Evolutionary conservation across 2,797 vertebrate genomes (phyloP).

Genomic region (Naso thynnoides): DNA sequence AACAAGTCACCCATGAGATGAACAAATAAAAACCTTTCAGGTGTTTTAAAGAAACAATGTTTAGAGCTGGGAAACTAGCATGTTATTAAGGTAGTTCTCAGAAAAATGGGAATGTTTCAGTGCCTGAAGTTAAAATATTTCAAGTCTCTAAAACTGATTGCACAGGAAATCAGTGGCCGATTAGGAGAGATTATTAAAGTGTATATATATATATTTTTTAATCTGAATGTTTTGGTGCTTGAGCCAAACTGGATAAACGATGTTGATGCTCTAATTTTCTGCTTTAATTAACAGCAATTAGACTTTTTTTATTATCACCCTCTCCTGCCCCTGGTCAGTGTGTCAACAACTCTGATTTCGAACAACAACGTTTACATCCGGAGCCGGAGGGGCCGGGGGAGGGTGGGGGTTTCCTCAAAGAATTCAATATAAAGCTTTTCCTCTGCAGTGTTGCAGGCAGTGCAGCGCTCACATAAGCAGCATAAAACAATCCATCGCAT

Average conservation of each 20-base stretch:
- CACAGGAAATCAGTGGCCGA: neutral
- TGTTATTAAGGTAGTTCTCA: neutral
- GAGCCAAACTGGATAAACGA: neutral
- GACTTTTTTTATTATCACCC: neutral
- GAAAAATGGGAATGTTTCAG: neutral
- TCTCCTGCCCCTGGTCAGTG: neutral
- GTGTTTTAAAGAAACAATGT: neutral
- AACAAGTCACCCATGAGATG: no score
- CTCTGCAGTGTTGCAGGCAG: neutral
- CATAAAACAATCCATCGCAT: neutral
- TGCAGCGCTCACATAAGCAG: neutral
- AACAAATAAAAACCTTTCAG: neutral
- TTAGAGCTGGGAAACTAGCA: neutral
- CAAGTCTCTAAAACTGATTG: neutral
- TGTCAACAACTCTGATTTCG: slow-evolving; percentile 23
- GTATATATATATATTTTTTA: neutral
- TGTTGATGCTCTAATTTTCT: neutral
- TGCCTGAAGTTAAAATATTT: neutral
- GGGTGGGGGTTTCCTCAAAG: slow-evolving; percentile 4
- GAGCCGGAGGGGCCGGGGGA: no score
- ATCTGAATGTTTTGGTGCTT: neutral
- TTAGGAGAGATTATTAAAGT: neutral
- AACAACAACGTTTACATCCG: neutral
- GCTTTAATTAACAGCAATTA: neutral
- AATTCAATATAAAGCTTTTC: neutral